Conservation (phyloP, 2,113 vertebrate species). For the Alligator mississippiensis region DNA sequence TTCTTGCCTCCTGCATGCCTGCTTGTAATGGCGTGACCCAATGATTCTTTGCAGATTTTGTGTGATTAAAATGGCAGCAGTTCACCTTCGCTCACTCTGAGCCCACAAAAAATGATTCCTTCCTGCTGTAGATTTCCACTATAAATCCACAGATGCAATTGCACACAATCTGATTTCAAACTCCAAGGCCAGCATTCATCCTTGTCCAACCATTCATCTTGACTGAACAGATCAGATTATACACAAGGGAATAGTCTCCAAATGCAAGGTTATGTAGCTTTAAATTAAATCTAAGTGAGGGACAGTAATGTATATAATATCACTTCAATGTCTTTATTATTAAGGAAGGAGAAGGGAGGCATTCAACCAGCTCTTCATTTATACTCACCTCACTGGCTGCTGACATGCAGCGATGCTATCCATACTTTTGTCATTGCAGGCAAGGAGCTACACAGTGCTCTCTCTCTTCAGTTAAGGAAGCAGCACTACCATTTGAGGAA, state of each 20-base stretch:
- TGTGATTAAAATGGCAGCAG: slow-evolving; percentile 31
- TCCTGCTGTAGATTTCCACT: slow-evolving; percentile 56
- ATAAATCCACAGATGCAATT: slow-evolving; percentile 66
- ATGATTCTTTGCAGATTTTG: slow-evolving; percentile 15
- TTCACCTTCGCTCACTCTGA: slow-evolving; percentile 35
- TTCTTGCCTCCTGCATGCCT: not conserved
- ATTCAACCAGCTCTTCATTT: not conserved
- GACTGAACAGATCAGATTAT: slow-evolving; percentile 63
- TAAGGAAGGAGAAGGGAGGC: not conserved
- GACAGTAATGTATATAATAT: slow-evolving; percentile 29
- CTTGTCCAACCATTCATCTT: slow-evolving; percentile 60
- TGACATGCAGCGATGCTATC: not conserved
- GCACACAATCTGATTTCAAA: slow-evolving; percentile 61
- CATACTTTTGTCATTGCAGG: not conserved
- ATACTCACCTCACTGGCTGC: no score
- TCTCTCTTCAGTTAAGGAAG: not conserved
- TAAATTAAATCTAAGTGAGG: slow-evolving; percentile 63
- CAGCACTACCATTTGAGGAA: accelerated
- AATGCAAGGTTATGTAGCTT: slow-evolving; percentile 58
- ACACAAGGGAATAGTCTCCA: slow-evolving; percentile 49
- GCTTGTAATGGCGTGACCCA: slow-evolving; percentile 3
- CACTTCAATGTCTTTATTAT: not conserved
- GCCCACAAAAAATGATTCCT: slow-evolving; percentile 20
- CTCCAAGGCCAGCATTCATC: slow-evolving; percentile 47
- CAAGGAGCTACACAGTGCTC: not conserved